Conservation (phyloP, 2,113 vertebrate genomes). For the Egretta garzetta region DNA sequence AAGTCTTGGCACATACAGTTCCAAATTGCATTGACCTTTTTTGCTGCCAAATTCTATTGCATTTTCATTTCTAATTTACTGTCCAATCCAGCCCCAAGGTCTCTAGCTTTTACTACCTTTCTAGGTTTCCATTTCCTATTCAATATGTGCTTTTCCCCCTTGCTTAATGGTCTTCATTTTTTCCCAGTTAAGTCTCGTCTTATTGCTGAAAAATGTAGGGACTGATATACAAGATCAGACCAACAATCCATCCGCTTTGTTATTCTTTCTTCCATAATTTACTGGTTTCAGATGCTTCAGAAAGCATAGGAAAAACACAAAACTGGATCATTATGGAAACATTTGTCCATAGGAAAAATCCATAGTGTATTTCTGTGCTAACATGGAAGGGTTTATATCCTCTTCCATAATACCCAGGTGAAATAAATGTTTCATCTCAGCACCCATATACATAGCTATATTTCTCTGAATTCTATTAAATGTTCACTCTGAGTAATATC, state of each 20-base stretch:
- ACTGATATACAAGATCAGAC: neutral
- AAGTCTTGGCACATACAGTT: slow-evolving; percentile 31
- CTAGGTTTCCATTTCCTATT: slow-evolving; percentile 9
- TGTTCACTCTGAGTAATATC: neutral
- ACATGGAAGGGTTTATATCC: neutral
- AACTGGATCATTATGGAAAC: neutral
- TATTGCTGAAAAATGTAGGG: neutral
- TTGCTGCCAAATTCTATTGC: slow-evolving; percentile 63
- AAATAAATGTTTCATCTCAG: neutral
- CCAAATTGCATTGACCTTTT: slow-evolving; percentile 67
- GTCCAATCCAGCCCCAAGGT: slow-evolving; percentile 40
- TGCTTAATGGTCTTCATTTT: neutral
- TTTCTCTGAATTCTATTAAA: neutral
- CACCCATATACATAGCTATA: rapidly evolving
- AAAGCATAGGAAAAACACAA: neutral
- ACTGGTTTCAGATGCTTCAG: neutral
- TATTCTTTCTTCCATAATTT: neutral
- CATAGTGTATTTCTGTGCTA: neutral
- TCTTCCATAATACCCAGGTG: neutral
- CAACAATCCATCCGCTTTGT: neutral
- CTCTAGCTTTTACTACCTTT: neutral
- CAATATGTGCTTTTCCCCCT: neutral
- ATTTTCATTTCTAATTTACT: slow-evolving; percentile 66
- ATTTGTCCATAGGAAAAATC: neutral
- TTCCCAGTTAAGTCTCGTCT: neutral